Conservation (phyloP, 2,113 vertebrate genomes). For the Scytalopus superciliaris region DNA sequence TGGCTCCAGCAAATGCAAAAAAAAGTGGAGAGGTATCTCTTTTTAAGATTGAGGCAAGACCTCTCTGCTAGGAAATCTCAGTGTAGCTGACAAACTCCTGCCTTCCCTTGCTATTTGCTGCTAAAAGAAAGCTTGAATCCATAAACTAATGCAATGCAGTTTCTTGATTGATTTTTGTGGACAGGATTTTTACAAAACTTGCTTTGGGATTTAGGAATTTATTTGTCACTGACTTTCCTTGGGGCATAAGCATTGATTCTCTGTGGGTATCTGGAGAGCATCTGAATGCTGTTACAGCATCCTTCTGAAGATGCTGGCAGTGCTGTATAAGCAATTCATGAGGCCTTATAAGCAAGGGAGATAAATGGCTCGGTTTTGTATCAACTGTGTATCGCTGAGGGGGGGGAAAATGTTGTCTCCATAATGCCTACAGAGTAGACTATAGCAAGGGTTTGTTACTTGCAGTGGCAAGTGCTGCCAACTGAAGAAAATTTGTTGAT, state of each 20-base stretch:
- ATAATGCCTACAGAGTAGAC: background rate
- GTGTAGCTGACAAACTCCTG: background rate
- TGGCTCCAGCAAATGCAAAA: background rate
- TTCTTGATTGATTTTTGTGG: background rate
- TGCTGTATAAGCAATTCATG: background rate
- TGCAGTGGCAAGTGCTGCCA: background rate
- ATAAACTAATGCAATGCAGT: background rate
- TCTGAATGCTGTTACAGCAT: background rate
- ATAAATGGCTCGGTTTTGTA: background rate
- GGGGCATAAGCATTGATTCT: background rate
- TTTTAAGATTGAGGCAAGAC: background rate
- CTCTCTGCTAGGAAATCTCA: background rate
- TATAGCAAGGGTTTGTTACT: background rate
- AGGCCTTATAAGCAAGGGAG: background rate
- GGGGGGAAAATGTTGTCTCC: background rate
- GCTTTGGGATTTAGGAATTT: background rate
- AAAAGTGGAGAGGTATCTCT: background rate
- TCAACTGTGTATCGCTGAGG: accelerated
- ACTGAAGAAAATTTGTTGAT: background rate
- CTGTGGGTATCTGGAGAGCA: background rate
- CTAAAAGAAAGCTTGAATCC: background rate
- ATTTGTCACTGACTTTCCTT: background rate
- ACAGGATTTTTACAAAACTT: background rate
- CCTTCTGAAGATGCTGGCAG: background rate
- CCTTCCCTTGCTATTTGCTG: background rate